Percentiles rank a stretch among this genome's conserved stretches.
phyloP scores from a whole-genome alignment of 2,888 invertebrate species.

The Perithous albicinctus region DNA sequence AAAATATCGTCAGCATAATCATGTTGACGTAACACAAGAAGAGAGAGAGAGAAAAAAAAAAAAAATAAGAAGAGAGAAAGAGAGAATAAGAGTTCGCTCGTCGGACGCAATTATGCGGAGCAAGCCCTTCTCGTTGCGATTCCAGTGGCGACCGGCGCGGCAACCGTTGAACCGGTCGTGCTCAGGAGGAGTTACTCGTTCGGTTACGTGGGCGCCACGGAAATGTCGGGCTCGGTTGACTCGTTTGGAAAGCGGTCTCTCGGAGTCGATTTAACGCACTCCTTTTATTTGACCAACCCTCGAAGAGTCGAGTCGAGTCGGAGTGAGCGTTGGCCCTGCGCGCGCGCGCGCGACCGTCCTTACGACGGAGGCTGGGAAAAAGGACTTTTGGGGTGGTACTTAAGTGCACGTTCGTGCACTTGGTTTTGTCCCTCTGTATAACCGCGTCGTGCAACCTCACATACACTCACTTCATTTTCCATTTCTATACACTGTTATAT shows the following conservation, averaged over 20 bases:
- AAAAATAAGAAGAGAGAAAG: no score
- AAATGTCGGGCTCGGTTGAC: constrained; percentile 58
- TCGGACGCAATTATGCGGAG: constrained; percentile 57
- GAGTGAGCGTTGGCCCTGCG: constrained; percentile 46
- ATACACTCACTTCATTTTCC: not conserved
- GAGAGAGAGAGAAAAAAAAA: not conserved
- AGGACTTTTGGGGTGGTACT: constrained; percentile 49
- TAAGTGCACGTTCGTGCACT: constrained; percentile 59
- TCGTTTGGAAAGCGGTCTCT: constrained; percentile 57
- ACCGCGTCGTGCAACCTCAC: constrained; percentile 53
- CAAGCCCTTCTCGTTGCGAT: constrained; percentile 53
- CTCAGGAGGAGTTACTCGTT: no score
- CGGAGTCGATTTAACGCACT: constrained; percentile 63
- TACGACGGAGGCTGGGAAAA: constrained; percentile 26
- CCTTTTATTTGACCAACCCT: constrained; percentile 61
- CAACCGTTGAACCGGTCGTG: constrained; percentile 33
- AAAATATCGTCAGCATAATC: no score
- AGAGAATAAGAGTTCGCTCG: constrained; percentile 38
- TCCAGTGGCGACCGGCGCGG: constrained; percentile 26
- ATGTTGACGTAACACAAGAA: no score
- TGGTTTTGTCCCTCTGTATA: constrained; percentile 13
- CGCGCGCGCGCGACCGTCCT: constrained; percentile 39
- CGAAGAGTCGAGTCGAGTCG: constrained; percentile 24
- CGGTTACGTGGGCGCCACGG: constrained; percentile 49
- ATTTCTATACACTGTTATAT: no score